Evolutionary conservation across 2,797 vertebrate genomes (phyloP), one percentile per base, ranked within the genome.

Genomic region (Poeciliopsis infans): DNA sequence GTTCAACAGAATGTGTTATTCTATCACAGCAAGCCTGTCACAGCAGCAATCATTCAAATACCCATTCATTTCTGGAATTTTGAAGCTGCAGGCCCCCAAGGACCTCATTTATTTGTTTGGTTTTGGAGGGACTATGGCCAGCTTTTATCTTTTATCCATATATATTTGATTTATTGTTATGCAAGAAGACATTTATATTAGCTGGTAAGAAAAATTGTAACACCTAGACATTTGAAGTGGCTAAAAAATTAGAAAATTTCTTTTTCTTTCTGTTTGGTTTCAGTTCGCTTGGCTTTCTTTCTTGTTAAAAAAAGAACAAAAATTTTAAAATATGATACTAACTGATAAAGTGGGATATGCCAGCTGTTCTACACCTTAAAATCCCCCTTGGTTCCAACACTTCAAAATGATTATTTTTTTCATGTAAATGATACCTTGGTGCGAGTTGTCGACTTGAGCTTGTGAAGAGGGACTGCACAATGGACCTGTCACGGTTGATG

Each of bases 1-100:
- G 95, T 95, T 96, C 93, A 95, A 95, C 94, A 95, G 91, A 96
- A 96, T 96, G 95, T 95, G 94, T 94, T 96, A 95, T 95, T 96
- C 94, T 94, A 94, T 95, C 95, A 95, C 95, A 96, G 95, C 94
- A 91, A 93, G 95, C 92, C 94, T 95, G 95, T 96, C 96, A 95
- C 94, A 93, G 92, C 91, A 92, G 92, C 94, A 94, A 96, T 96
- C 93, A 96, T 96, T 96, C 95, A 96, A 96, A 96, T 94, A 94
- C 93, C 92, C 94, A 94, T 95, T 96, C 92, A 89, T 95, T 94
- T 95, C 89, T 89, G 90, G 93, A 91, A 91, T 87, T 90, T 90
- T 87, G 80, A 87, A 88, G 89, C 84, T 88, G 83, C 77, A 53
- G 88, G 89, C 92, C 92, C 92, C 90, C 45, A 55, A 92, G 88